These are phyloP conservation scores for Tholera decimalis DNA, from an alignment of 2,888 invertebrate genomes.

Conservation along the genomic window DNA sequence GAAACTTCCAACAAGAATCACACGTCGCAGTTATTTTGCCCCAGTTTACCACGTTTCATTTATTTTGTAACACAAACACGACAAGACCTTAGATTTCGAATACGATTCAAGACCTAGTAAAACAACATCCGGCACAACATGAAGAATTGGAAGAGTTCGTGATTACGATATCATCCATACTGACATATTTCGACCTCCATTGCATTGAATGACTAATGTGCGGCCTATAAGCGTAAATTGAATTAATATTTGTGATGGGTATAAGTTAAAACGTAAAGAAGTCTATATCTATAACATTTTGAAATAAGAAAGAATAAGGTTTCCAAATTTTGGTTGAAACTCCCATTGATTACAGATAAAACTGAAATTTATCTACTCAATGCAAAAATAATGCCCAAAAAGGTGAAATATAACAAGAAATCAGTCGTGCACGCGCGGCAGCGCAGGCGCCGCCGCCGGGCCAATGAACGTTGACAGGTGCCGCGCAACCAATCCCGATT, in stretches of 20 bases:
- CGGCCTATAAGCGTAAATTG: slow-evolving; percentile 34
- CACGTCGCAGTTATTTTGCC: slow-evolving; percentile 65
- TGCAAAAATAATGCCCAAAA: slow-evolving; percentile 70
- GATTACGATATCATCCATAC: slow-evolving; percentile 43
- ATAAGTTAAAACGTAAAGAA: slow-evolving; percentile 16
- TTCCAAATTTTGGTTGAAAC: neutral
- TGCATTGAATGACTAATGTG: slow-evolving; percentile 45
- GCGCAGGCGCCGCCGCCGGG: slow-evolving; percentile 79
- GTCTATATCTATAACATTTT: slow-evolving; percentile 9
- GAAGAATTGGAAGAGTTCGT: slow-evolving; percentile 30
- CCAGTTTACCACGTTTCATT: slow-evolving; percentile 66
- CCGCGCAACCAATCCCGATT: slow-evolving; percentile 80
- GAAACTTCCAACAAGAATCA: slow-evolving; percentile 61
- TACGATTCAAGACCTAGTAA: slow-evolving; percentile 49
- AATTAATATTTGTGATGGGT: slow-evolving; percentile 25
- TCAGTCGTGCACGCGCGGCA: slow-evolving; percentile 79
- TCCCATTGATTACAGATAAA: neutral
- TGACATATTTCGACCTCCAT: slow-evolving; percentile 42
- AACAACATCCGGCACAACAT: slow-evolving; percentile 51
- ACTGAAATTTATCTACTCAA: slow-evolving; percentile 41
- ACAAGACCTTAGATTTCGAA: slow-evolving; percentile 64
- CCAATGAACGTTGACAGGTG: slow-evolving; percentile 89
- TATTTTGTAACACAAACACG: slow-evolving; percentile 67
- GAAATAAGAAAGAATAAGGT: neutral
- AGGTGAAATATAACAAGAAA: slow-evolving; percentile 74